phyloP scores from a whole-genome alignment of 2,113 vertebrate species.

The Manacus vitellinus region DNA sequence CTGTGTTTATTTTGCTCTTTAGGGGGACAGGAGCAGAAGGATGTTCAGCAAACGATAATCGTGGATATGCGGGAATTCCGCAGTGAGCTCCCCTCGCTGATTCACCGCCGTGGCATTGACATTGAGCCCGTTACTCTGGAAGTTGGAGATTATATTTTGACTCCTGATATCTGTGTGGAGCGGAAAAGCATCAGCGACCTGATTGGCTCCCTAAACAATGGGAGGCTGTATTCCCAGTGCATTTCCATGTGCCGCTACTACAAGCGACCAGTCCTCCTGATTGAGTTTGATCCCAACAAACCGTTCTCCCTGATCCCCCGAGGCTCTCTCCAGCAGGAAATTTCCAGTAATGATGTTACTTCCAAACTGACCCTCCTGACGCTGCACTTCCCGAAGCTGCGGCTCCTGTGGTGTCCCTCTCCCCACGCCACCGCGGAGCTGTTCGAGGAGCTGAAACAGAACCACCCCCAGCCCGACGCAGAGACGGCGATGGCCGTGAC shows the following conservation, averaged over 20 bases:
- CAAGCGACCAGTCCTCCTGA: constrained; percentile 87
- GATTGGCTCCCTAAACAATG: constrained; percentile 91
- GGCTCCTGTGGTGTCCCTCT: constrained; percentile 95
- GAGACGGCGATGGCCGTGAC: constrained; percentile 83
- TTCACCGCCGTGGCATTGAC: constrained; percentile 93
- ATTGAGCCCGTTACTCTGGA: constrained; percentile 93
- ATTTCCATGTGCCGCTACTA: constrained; percentile 93
- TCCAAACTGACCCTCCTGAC: constrained; percentile 93
- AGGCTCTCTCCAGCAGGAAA: constrained; percentile 85
- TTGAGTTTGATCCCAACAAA: constrained; percentile 92
- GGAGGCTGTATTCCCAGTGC: constrained; percentile 90
- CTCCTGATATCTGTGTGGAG: constrained; percentile 91
- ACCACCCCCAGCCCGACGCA: constrained; percentile 81
- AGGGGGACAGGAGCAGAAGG: constrained; percentile 90
- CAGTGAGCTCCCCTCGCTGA: constrained; percentile 90
- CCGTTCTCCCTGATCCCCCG: constrained; percentile 87
- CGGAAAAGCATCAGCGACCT: constrained; percentile 94
- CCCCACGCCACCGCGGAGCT: constrained; percentile 89
- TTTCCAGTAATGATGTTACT: constrained; percentile 87
- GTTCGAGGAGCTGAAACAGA: constrained; percentile 90
- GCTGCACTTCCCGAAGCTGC: constrained; percentile 91
- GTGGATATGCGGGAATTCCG: constrained; percentile 97
- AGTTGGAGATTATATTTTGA: constrained; percentile 96
- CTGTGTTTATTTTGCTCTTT: not conserved
- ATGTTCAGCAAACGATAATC: constrained; percentile 80